These are phyloP conservation scores for Myodes glareolus DNA, from an alignment of 2,113 vertebrate genomes.

Conservation along the genomic window DNA sequence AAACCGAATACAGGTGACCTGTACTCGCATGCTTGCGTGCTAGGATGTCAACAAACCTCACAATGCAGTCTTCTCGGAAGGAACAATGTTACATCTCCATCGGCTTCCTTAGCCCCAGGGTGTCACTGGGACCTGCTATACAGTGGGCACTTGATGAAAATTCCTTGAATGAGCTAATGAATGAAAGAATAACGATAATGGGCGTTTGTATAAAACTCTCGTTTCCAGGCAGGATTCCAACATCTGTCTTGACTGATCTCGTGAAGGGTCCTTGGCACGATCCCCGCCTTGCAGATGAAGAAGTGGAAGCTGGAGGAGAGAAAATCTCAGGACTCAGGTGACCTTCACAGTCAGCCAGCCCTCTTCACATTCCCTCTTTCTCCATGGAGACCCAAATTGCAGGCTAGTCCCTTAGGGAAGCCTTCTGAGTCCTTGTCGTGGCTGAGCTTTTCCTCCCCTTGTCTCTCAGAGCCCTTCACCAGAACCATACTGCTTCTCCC, in stretches of 20 bases:
- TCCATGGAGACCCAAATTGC: neutral
- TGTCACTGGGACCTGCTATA: neutral
- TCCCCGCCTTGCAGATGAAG: neutral
- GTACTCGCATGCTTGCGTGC: rapidly evolving
- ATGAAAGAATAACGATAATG: neutral
- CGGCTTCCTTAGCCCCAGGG: neutral
- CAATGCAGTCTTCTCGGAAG: neutral
- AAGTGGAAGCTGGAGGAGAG: neutral
- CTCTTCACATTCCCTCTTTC: neutral
- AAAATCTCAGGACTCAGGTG: neutral
- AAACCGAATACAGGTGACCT: neutral
- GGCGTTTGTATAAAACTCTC: neutral
- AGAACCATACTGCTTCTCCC: no score
- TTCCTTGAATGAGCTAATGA: neutral
- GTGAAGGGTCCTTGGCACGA: no score
- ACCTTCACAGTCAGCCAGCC: no score
- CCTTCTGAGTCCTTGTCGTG: neutral
- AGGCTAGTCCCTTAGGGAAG: neutral
- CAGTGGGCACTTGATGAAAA: neutral
- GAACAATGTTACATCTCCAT: neutral
- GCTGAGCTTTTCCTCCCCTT: neutral
- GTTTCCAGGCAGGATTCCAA: no score
- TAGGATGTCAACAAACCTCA: neutral
- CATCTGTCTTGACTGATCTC: no score
- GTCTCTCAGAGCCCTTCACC: neutral